These are phyloP conservation scores for Meliscaeva auricollis DNA, from an alignment of 2,888 invertebrate species.

Conservation along the genomic window DNA sequence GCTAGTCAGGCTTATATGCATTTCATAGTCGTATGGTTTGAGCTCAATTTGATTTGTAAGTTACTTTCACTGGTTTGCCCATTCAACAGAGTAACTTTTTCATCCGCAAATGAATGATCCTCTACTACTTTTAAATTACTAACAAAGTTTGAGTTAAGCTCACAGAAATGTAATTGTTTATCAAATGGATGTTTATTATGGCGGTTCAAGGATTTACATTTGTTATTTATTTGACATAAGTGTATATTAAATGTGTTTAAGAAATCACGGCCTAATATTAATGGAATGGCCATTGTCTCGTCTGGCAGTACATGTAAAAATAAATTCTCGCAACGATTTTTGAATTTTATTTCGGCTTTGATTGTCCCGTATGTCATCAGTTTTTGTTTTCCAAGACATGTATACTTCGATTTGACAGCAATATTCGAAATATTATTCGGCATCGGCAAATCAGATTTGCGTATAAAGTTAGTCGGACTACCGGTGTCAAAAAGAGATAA, in stretches of 20 bases:
- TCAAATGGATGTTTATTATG: slow-evolving; percentile 9
- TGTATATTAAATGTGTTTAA: too few species aligned
- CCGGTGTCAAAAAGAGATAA: slow-evolving; percentile 11
- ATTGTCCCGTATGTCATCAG: slow-evolving; percentile 25
- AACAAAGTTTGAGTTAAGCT: slow-evolving; percentile 4
- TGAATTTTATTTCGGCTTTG: too few species aligned
- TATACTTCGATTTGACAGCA: slow-evolving; percentile 18
- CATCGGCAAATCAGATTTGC: slow-evolving; percentile 16
- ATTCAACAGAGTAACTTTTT: not conserved
- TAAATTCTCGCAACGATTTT: too few species aligned
- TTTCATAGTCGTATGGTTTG: slow-evolving; percentile 42
- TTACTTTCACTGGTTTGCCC: slow-evolving; percentile 1
- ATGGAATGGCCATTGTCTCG: too few species aligned
- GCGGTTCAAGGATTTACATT: not conserved
- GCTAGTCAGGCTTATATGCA: slow-evolving; percentile 43
- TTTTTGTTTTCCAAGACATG: slow-evolving; percentile 1
- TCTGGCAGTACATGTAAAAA: too few species aligned
- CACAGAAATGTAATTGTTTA: slow-evolving; percentile 33
- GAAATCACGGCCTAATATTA: too few species aligned
- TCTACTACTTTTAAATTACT: slow-evolving; percentile 7
- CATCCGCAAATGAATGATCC: slow-evolving; percentile 18
- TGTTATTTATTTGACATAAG: too few species aligned
- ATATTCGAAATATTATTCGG: not conserved
- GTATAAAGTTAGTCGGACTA: slow-evolving; percentile 45
- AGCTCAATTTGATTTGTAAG: slow-evolving; percentile 2